Base-by-base conservation (phyloP, 1,140 invertebrate genomes). In the Cyrtorhinus lividipennis region DNA sequence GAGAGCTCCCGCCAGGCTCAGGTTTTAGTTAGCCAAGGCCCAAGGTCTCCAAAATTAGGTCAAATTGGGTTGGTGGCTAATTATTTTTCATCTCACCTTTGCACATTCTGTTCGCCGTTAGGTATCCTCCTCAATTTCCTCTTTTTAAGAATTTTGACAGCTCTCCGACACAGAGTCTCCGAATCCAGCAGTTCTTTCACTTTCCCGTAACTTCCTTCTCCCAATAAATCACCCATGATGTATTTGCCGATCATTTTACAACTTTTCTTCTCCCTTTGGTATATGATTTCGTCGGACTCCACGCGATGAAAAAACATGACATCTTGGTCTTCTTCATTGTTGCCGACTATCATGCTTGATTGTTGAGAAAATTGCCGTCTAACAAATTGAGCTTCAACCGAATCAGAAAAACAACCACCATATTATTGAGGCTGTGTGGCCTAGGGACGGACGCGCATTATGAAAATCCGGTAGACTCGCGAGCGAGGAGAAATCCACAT, bases 121-220 rank as follows among this genome's bases (percentile, higher is more conserved):
- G 95, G 93, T 73, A 98, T 98, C 75, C 93, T 87, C 66, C 91
- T 77, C 23, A 98, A 74, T 75, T 95, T 95, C 67, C 86, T 85
- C 70, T 90, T 90, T 71, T 98, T 95, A 62, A 98, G 80, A 71
- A 97, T 97, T 79, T 95, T 95, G 1, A 94, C 90, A 59, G 92
- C 92, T 68, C 89, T 79, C 64, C 94, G 81, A 70, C 86, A 87
- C 15, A 99, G 77, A 1, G 87, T 93, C 71, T 92, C 87, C 0
- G 90, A 90, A 74, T 99, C 93, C 53, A 99, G 74, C 72, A 94
- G 87, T 79, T 99, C 96, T 77, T 99, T 98, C 1, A 99, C 96
- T 81, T 95, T 95, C 15, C 81, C 83, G 59, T 85, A 97, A 60
- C 90, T 92, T 44, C 94, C 96, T 74, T 98, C 94, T 2, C 96